Conservation (phyloP, 2,888 invertebrate species). For the Drosophila antonietae region DNA sequence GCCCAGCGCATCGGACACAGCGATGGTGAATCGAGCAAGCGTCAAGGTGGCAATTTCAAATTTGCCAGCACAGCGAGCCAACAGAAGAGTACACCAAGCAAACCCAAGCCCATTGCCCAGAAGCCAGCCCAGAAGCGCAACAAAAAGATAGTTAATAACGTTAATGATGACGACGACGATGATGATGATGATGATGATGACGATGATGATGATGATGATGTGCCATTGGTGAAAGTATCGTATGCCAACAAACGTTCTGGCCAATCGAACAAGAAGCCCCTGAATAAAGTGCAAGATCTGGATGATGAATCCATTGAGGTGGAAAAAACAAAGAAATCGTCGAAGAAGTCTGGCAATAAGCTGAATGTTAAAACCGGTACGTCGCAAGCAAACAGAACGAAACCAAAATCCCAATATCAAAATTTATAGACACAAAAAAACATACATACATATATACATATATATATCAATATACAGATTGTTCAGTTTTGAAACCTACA, state of each 20-base stretch:
- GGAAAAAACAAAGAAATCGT: slow-evolving; percentile 77
- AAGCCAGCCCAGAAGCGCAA: slow-evolving; percentile 58
- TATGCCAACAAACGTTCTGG: slow-evolving; percentile 80
- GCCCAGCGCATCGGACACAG: slow-evolving; percentile 84
- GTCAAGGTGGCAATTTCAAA: slow-evolving; percentile 73
- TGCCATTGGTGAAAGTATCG: slow-evolving; percentile 82
- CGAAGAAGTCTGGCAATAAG: slow-evolving; percentile 81
- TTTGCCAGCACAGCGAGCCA: slow-evolving; percentile 54
- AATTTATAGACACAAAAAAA: slow-evolving; percentile 56
- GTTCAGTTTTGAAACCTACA: slow-evolving; percentile 34
- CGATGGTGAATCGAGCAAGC: slow-evolving; percentile 70
- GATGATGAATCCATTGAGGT: slow-evolving; percentile 65
- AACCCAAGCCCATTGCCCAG: slow-evolving; percentile 48
- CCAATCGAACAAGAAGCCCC: slow-evolving; percentile 65
- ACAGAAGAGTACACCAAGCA: slow-evolving; percentile 19
- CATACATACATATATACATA: neutral
- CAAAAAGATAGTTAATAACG: slow-evolving; percentile 48
- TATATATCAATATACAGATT: slow-evolving; percentile 20
- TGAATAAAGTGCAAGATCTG: slow-evolving; percentile 49
- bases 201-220: slow-evolving; percentile 67
- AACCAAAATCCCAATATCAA: slow-evolving; percentile 21
- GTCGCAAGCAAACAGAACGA: slow-evolving; percentile 87
- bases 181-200: slow-evolving; percentile 68
- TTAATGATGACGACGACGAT: slow-evolving; percentile 63
- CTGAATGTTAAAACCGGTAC: slow-evolving; percentile 88